Evolutionary conservation across 2,797 vertebrate species (phyloP).

Genomic region (Squalus acanthias): DNA sequence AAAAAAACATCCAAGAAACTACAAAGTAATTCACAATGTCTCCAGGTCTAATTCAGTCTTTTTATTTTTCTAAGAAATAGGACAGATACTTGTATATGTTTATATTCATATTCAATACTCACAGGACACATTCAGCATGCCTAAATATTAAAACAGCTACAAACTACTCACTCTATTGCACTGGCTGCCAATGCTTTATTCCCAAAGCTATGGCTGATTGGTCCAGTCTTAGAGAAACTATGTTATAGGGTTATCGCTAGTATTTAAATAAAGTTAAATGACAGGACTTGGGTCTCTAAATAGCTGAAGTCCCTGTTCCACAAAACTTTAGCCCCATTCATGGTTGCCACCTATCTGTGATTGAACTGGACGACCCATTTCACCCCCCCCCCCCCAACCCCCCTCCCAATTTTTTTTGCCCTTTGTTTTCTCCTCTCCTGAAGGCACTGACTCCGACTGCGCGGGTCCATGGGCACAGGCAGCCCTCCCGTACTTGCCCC

Average conservation of each 20-base stretch:
- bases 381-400: too few relatives aligned
- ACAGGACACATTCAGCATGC: constrained; percentile 37
- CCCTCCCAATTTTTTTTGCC: neutral
- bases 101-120: constrained; percentile 32
- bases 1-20: constrained; percentile 37
- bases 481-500: neutral
- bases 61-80: constrained; percentile 24
- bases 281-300: constrained; percentile 15
- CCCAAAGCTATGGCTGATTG: constrained; percentile 29
- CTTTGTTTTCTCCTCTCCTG: neutral
- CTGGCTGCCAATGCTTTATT: constrained; percentile 32
- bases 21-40: constrained; percentile 35
- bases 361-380: neutral
- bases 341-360: neutral
- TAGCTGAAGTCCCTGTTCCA: constrained; percentile 25
- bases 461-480: neutral
- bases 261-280: constrained; percentile 24
- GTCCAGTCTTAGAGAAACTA: constrained; percentile 14
- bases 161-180: neutral
- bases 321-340: neutral
- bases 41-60: constrained; percentile 37
- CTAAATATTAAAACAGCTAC: constrained; percentile 37
- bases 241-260: constrained; percentile 35
- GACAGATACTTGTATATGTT: constrained; percentile 33
- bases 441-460: neutral